Evolutionary conservation across 1,140 invertebrate species (phyloP).

Genomic region (Drosophila suzukii): DNA sequence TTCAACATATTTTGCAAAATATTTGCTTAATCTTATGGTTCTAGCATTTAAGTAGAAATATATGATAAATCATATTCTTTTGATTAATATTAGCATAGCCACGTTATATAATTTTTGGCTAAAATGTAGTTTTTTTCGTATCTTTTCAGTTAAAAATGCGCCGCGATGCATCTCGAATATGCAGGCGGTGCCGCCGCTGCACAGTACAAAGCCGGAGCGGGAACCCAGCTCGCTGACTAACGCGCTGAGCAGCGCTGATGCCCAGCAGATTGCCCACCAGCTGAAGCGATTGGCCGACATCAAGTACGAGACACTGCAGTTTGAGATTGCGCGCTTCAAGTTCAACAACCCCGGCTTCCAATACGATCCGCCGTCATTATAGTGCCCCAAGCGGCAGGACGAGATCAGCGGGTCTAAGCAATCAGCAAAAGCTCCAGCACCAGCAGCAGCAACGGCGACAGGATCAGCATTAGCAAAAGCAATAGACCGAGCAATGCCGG

Average conservation of each 20-base stretch:
- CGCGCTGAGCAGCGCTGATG: conserved; percentile 61
- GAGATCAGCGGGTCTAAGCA: conserved; percentile 8
- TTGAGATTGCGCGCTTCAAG: conserved; percentile 81
- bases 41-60: too few relatives aligned
- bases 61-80: too few relatives aligned
- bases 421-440: conserved; percentile 18
- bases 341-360: conserved; percentile 83
- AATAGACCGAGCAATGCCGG: conserved; percentile 14
- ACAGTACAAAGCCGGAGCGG: conserved; percentile 60
- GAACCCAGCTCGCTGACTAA: conserved; percentile 41
- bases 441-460: conserved; percentile 7
- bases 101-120: too few relatives aligned
- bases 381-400: conserved; percentile 40
- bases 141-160: conserved; percentile 72
- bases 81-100: background rate
- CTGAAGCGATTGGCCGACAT: conserved; percentile 79
- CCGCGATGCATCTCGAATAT: conserved; percentile 65
- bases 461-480: conserved; percentile 25
- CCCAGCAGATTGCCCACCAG: conserved; percentile 74
- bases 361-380: conserved; percentile 74
- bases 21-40: too few relatives aligned
- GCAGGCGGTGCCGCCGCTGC: conserved; percentile 64
- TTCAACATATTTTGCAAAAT: too few relatives aligned
- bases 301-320: conserved; percentile 79
- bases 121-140: background rate